A percentile compares a stretch with the other conserved stretches of the same genome.
Conservation (phyloP, 2,797 vertebrate genomes). For the Melanotaenia nigrans region DNA sequence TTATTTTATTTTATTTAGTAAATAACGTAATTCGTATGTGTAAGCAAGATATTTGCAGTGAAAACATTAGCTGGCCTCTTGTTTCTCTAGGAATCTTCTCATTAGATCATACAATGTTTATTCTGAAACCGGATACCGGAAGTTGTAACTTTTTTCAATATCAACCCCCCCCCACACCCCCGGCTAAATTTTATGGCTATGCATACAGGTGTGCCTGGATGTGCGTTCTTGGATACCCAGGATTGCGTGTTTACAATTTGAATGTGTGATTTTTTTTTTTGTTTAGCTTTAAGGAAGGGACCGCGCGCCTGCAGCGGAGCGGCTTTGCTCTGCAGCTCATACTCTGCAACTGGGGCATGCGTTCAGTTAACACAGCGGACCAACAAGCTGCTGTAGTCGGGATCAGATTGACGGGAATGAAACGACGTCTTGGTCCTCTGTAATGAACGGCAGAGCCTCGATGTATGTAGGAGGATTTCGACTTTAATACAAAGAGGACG, state of each 20-base stretch:
- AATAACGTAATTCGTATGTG: not conserved
- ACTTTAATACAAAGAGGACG: not conserved
- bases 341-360: constrained; percentile 58
- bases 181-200: constrained; percentile 23
- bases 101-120: constrained; percentile 44
- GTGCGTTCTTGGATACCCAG: constrained; percentile 20
- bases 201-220: constrained; percentile 69
- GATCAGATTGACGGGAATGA: constrained; percentile 48
- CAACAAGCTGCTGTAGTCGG: constrained; percentile 64
- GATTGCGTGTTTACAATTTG: constrained; percentile 23
- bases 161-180: no score
- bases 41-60: not conserved
- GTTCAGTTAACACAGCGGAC: constrained; percentile 58
- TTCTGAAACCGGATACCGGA: constrained; percentile 71
- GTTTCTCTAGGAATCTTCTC: not conserved
- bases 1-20: not conserved
- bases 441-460: constrained; percentile 22
- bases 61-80: not conserved
- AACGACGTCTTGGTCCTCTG: constrained; percentile 48
- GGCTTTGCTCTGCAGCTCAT: constrained; percentile 26
- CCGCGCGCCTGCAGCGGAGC: constrained; percentile 22
- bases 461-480: constrained; percentile 11
- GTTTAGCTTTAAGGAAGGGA: not conserved
- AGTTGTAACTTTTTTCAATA: not conserved
- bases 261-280: not conserved